Conservation (phyloP, 1,140 invertebrate genomes). For the Scaptomyza montana region DNA sequence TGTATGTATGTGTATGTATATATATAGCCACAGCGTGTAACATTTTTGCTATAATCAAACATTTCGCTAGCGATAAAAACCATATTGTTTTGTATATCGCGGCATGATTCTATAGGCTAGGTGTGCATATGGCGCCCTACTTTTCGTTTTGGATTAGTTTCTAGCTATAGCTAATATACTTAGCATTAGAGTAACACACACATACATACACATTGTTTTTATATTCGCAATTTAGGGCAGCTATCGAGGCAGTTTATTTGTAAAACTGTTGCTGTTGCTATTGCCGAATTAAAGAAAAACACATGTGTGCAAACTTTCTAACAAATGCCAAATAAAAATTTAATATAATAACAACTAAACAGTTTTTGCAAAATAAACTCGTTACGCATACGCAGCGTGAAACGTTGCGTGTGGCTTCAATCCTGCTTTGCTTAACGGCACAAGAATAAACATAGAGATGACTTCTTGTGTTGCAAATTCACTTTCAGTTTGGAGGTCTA, state of each 20-base stretch:
- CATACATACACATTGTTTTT: not conserved
- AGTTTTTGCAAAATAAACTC: slow-evolving; percentile 16
- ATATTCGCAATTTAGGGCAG: slow-evolving; percentile 70
- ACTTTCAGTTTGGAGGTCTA: slow-evolving; percentile 50
- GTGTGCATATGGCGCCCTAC: slow-evolving; percentile 76
- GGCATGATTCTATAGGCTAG: slow-evolving; percentile 30
- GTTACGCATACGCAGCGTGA: slow-evolving; percentile 66
- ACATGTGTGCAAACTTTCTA: slow-evolving; percentile 75
- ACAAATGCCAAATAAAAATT: slow-evolving; percentile 22
- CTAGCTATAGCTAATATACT: slow-evolving; percentile 40
- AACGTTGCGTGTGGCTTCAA: not conserved
- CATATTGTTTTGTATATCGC: slow-evolving; percentile 65
- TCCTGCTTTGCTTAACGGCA: slow-evolving; percentile 17
- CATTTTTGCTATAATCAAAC: slow-evolving; percentile 78
- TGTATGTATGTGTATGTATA: not conserved
- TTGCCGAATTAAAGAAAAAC: slow-evolving; percentile 54
- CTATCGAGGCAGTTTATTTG: slow-evolving; percentile 70
- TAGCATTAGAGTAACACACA: slow-evolving; percentile 51
- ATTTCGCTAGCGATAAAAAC: slow-evolving; percentile 64
- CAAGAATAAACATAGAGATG: slow-evolving; percentile 32
- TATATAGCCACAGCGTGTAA: slow-evolving; percentile 64
- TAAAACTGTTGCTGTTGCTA: slow-evolving; percentile 49
- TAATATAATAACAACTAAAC: slow-evolving; percentile 15
- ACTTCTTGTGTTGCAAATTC: slow-evolving; percentile 28
- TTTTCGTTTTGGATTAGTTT: slow-evolving; percentile 47